These are phyloP conservation scores for Archilochus colubris DNA, from an alignment of 2,113 vertebrate genomes.

Conservation along the genomic window DNA sequence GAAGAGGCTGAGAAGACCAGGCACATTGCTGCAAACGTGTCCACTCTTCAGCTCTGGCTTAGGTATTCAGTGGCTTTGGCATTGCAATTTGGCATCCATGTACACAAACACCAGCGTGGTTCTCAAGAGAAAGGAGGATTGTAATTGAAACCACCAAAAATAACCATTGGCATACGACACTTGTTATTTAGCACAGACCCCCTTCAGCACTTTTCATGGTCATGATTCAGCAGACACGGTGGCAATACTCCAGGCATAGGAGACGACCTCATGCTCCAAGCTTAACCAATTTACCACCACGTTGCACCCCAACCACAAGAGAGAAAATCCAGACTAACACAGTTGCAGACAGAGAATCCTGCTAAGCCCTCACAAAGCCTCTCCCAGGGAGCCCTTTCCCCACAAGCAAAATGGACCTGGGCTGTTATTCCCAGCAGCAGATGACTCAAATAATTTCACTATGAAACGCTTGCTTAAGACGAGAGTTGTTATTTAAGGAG, in stretches of 20 bases:
- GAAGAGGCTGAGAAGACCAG: background rate
- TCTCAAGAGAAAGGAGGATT: conserved; percentile 50
- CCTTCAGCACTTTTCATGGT: conserved; percentile 61
- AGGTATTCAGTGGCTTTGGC: background rate
- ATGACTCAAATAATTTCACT: conserved; percentile 35
- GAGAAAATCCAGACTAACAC: background rate
- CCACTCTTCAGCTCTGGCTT: conserved; percentile 9
- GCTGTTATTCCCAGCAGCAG: conserved; percentile 30
- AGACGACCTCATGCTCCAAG: background rate
- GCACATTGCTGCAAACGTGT: conserved; percentile 56
- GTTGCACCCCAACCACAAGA: background rate
- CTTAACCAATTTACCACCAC: background rate
- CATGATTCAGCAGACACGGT: background rate
- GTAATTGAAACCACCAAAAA: conserved; percentile 77
- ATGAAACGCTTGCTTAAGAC: conserved; percentile 32
- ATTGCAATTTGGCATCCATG: conserved; percentile 47
- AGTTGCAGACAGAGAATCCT: background rate
- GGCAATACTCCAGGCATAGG: conserved; percentile 3
- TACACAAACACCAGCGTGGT: conserved; percentile 48
- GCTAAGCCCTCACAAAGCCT: background rate
- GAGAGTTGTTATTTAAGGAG: conserved; percentile 16
- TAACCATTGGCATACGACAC: conserved; percentile 74
- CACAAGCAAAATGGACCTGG: background rate
- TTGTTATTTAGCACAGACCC: conserved; percentile 68
- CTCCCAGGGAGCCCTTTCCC: background rate